A percentile compares a stretch with the other conserved stretches of the same genome.
These are phyloP conservation scores for Benitochromis conjunctus DNA, from an alignment of 2,113 vertebrate species.

Conservation along the genomic window DNA sequence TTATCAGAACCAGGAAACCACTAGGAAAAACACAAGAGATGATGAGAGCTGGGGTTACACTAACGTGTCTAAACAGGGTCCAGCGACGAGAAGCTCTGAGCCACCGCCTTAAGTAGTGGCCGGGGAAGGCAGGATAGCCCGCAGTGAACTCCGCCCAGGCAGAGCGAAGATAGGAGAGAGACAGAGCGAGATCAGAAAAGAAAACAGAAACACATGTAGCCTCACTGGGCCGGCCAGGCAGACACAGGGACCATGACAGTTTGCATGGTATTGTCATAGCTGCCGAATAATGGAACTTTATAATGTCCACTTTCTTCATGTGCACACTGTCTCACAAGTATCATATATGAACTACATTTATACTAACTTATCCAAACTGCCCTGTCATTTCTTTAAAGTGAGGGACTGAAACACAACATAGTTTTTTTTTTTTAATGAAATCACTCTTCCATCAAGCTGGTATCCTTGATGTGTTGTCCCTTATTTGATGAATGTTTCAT, in stretches of 20 bases:
- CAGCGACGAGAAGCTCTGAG: neutral
- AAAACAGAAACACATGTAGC: accelerated
- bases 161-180: neutral
- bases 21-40: accelerated
- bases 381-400: neutral
- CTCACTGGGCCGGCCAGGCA: neutral
- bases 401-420: neutral
- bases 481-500: neutral
- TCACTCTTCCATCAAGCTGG: neutral
- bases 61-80: accelerated
- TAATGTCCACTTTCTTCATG: neutral
- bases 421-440: neutral
- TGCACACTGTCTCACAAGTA: neutral
- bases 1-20: neutral
- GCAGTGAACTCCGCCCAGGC: neutral
- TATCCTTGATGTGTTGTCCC: neutral
- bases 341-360: neutral
- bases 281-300: neutral
- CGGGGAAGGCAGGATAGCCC: neutral
- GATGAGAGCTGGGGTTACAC: accelerated
- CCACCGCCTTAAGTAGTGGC: neutral
- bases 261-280: neutral
- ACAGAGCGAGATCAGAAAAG: neutral
- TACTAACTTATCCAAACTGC: neutral
- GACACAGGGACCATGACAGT: neutral